Evolutionary conservation across 2,888 invertebrate genomes (phyloP).

Genomic region (Meganola albula): DNA sequence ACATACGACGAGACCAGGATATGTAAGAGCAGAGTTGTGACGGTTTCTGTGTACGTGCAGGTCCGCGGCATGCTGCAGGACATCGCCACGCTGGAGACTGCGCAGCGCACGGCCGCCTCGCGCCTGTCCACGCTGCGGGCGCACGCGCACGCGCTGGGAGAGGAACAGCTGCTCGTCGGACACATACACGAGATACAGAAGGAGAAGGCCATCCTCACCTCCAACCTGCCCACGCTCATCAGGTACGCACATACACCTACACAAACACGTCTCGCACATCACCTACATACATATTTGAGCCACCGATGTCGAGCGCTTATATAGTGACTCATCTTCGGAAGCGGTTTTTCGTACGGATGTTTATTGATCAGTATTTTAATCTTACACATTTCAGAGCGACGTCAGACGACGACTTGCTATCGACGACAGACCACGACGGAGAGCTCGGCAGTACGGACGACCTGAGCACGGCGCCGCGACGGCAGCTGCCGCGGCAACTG

Average conservation of each 20-base stretch:
- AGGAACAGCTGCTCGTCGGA: slow-evolving; percentile 85
- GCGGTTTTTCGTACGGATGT: too few relatives aligned
- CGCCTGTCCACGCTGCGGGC: slow-evolving; percentile 86
- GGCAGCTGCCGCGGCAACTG: slow-evolving; percentile 34
- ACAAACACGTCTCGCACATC: too few relatives aligned
- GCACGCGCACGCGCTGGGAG: slow-evolving; percentile 70
- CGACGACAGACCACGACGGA: slow-evolving; percentile 86
- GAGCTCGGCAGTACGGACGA: slow-evolving; percentile 82
- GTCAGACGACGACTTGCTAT: slow-evolving; percentile 91
- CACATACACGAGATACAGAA: slow-evolving; percentile 89
- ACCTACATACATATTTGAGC: too few relatives aligned
- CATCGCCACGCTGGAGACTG: slow-evolving; percentile 92
- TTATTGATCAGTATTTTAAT: too few relatives aligned
- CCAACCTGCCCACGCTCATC: slow-evolving; percentile 87
- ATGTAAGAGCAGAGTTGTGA: too few relatives aligned
- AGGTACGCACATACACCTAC: slow-evolving; percentile 32
- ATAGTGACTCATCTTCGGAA: too few relatives aligned
- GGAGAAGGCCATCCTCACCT: slow-evolving; percentile 88
- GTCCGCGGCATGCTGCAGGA: slow-evolving; percentile 91
- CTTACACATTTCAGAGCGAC: slow-evolving; percentile 87
- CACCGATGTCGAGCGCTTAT: too few relatives aligned
- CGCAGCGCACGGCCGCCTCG: slow-evolving; percentile 89
- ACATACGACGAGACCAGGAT: too few relatives aligned
- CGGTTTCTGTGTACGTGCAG: too few relatives aligned
- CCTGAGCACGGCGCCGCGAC: slow-evolving; percentile 47